A percentile compares a stretch with the other conserved stretches of the same genome.
Conservation (phyloP, 2,888 invertebrate genomes). For the Timema cristinae region DNA sequence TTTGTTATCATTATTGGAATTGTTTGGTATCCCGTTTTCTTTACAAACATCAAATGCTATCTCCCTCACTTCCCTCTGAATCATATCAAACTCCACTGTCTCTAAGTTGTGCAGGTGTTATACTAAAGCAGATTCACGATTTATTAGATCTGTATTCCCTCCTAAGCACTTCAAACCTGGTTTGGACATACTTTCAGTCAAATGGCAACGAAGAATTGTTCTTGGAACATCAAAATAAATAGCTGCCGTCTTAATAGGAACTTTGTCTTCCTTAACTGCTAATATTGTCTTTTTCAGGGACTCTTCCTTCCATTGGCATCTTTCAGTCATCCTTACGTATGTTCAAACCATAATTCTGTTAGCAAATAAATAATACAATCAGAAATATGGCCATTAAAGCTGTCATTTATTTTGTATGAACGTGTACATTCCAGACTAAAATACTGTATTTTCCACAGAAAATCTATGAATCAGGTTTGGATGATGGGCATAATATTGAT, state of each 20-base stretch:
- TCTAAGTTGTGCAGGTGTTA: background rate
- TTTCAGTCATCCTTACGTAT: background rate
- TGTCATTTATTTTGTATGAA: background rate
- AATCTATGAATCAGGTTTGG: no score
- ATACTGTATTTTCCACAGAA: no score
- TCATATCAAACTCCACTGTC: background rate
- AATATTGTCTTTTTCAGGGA: background rate
- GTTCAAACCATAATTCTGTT: constrained; percentile 8
- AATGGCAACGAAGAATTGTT: constrained; percentile 1
- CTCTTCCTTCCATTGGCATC: constrained; percentile 1
- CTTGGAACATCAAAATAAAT: constrained; percentile 1
- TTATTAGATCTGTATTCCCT: constrained; percentile 9
- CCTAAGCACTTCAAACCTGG: background rate
- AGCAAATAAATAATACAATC: background rate
- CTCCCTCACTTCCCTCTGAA: constrained; percentile 5
- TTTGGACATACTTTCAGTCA: constrained; percentile 11
- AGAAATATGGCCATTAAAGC: background rate
- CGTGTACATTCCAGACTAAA: background rate
- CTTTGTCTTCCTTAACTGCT: constrained; percentile 13
- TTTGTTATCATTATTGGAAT: background rate
- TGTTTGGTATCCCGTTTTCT: background rate
- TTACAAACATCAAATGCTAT: background rate
- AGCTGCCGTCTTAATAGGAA: constrained; percentile 6
- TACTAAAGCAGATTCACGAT: background rate
- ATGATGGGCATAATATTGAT: no score